Conservation (phyloP, 2,113 vertebrate species). For the Oryctolagus cuniculus region mOryCun1.1 NC_091448.1:35000001-35000500, state of each 20-base stretch:
- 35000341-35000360: no score
- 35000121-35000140: not conserved
- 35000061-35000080: not conserved
- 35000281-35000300: not conserved
- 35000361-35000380: no score
- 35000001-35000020: conserved; percentile 12
- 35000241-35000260: not conserved
- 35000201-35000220: conserved; percentile 11
- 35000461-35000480: not conserved
- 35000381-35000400: not conserved
- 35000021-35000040: not conserved
- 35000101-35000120: not conserved
- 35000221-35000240: not conserved
- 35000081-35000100: not conserved
- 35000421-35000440: not conserved
- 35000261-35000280: not conserved
- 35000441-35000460: not conserved
- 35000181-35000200: not conserved
- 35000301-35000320: not conserved
- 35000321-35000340: not conserved
- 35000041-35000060: not conserved
- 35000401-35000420: not conserved
- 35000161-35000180: not conserved
- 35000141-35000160: not conserved
- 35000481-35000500: not conserved